Evolutionary conservation across 2,797 vertebrate species (phyloP).

Genomic region (Melanotaenia maccullochi): DNA sequence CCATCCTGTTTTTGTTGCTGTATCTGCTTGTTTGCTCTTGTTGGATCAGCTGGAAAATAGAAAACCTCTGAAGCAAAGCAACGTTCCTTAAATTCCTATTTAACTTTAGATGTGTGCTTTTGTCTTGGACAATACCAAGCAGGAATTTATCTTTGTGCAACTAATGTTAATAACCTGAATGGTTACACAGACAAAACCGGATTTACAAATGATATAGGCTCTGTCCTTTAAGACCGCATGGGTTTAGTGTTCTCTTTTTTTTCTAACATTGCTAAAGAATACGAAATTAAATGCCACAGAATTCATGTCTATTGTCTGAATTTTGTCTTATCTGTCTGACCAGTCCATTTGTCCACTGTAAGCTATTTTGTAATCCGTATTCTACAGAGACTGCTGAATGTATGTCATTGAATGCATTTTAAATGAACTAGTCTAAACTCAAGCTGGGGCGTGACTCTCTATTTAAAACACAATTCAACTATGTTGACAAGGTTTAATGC

Average conservation of each 20-base stretch:
- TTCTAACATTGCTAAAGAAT: not conserved
- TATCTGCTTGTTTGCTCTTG: conserved; percentile 70
- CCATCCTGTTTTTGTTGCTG: conserved; percentile 81
- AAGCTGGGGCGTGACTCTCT: not conserved
- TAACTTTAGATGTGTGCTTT: not conserved
- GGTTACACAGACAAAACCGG: conserved; percentile 30
- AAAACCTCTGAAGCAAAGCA: conserved; percentile 13
- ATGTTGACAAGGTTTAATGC: not conserved
- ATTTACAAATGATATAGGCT: conserved; percentile 3
- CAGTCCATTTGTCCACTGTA: not conserved
- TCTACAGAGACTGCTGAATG: not conserved
- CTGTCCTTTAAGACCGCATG: not conserved
- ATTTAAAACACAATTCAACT: not conserved
- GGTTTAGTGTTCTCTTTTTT: not conserved
- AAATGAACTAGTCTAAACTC: conserved; percentile 8
- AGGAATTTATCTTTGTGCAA: conserved; percentile 28
- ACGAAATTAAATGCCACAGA: not conserved
- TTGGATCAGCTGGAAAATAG: conserved; percentile 16
- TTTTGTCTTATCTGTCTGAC: not conserved
- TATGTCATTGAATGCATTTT: not conserved
- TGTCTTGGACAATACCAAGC: conserved; percentile 2
- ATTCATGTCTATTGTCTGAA: not conserved
- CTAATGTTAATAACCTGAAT: conserved; percentile 26
- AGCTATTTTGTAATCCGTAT: not conserved
- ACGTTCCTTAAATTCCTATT: conserved; percentile 11